Percentiles rank a stretch among this genome's conserved stretches.
Evolutionary conservation across 2,113 vertebrate genomes (phyloP).

Genomic region (Asarcornis scutulata): DNA sequence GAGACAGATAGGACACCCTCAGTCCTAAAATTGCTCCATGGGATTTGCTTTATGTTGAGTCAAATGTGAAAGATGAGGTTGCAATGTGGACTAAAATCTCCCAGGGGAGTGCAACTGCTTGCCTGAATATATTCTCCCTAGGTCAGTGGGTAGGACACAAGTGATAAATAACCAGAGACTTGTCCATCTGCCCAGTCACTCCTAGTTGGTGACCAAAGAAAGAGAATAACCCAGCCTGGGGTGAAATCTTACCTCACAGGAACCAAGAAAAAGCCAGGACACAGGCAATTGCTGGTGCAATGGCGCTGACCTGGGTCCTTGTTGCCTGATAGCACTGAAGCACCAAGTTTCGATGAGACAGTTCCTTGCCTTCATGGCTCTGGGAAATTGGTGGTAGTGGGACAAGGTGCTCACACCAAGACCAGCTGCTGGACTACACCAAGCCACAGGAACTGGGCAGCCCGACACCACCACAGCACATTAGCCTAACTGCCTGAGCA

Average conservation of each 20-base stretch:
- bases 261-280: neutral
- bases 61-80: neutral
- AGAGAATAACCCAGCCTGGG: neutral
- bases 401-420: neutral
- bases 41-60: neutral
- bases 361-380: neutral
- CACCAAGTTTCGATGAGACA: neutral
- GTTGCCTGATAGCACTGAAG: accelerated
- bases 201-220: neutral
- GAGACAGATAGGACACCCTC: neutral
- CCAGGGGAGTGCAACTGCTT: neutral
- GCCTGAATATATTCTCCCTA: neutral
- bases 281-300: neutral
- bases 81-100: neutral
- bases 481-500: neutral
- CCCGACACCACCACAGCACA: no score
- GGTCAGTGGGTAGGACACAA: neutral
- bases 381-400: neutral
- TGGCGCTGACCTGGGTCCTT: accelerated
- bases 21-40: neutral
- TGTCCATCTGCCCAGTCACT: neutral
- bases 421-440: neutral
- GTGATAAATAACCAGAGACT: neutral
- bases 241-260: neutral
- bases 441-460: neutral